Base-by-base conservation (phyloP, 2,888 invertebrate genomes). In the Ophioninae sp. region DNA sequence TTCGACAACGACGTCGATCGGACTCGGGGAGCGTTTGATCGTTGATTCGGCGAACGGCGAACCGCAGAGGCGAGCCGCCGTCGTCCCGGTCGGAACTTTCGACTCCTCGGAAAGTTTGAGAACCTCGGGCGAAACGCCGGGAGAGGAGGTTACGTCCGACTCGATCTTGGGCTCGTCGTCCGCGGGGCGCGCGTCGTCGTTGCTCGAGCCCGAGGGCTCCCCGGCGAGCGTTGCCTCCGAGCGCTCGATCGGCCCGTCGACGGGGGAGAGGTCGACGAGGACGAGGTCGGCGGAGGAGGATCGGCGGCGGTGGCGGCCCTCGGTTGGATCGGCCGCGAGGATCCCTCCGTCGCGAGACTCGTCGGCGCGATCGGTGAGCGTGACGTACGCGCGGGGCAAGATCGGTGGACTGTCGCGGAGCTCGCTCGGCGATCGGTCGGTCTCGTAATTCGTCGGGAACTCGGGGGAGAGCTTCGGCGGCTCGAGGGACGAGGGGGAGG, bases 381-480 rank as follows among this genome's bases (percentile, higher is more conserved):
- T 84, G 0, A 88, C 76, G 23, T 85, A 88, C 17, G 88, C 85
- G 56, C 87, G 87, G 0, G 89, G 87, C 39, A 91, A 79, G 39
- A 90, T 79, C 0, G 91, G 90, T 0, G 90, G 90, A 61, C 88
- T 90, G 57, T 89, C 79, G 17, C 90, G 84, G 6, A 84, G 10
- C 5, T 85, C 56, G 68, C 75, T 86, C 72, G 20, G 85, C 6
- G 85, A 86, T 67, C 85, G 86, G 8, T 50, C 37, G 0, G 75
- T 41, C 7, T 85, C 85, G 30, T 85, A 88, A 67, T 85, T 82
- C 0, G 79, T 41, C 0, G 87, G 83, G 0, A 83, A 87, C 17
- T 85, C 85, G 2, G 90, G 90, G 0, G 91, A 90, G 2, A 90
- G 73, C 70, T 89, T 87, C 6, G 90, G 90, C 1, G 90, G 90